Conservation (phyloP, 2,113 vertebrate genomes). For the Phyllostomus discolor region DNA sequence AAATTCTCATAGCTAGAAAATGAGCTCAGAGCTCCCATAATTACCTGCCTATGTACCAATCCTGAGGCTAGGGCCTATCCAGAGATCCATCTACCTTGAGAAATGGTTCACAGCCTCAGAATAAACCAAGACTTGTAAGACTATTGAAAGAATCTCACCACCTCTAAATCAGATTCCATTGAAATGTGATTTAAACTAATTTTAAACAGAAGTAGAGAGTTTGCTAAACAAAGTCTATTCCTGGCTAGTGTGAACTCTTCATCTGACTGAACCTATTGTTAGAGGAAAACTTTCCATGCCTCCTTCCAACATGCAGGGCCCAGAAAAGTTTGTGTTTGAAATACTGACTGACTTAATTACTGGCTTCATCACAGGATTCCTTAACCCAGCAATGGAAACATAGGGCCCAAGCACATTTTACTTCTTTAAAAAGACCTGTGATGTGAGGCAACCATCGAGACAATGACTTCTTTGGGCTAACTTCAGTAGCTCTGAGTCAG, state of each 20-base stretch:
- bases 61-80: neutral
- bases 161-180: neutral
- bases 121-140: neutral
- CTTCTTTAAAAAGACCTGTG: slow-evolving; percentile 8
- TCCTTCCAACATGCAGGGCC: neutral
- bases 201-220: neutral
- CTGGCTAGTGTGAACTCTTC: neutral
- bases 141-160: neutral
- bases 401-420: neutral
- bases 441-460: neutral
- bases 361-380: neutral
- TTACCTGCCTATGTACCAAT: neutral
- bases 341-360: neutral
- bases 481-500: neutral
- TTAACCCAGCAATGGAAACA: neutral
- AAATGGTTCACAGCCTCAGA: neutral
- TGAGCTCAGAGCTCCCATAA: neutral
- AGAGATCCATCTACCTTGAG: neutral
- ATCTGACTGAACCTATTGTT: neutral
- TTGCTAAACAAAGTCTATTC: neutral
- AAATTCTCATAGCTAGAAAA: neutral
- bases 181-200: neutral
- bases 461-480: neutral
- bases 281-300: neutral
- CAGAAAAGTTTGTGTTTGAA: neutral